Base-by-base conservation (phyloP, 2,797 vertebrate genomes). In the Etheostoma nigrum region DNA sequence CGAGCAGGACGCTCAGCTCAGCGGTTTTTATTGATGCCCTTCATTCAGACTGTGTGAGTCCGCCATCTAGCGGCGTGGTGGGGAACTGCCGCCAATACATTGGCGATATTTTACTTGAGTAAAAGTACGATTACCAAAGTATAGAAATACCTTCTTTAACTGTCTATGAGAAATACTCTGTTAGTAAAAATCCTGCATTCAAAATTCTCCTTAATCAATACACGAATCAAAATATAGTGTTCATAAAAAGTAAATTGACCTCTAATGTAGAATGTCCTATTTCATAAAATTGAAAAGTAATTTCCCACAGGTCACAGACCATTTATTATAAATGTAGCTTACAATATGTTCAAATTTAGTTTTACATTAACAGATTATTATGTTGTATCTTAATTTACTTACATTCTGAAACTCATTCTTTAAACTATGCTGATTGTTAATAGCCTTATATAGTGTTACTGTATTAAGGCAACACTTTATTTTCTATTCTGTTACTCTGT, bases 11-110 rank as follows among this genome's bases (percentile, higher is more conserved):
- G n/a, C n/a, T 60, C 73, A 60, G 76, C 76, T 81, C 76, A 10
- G 67, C 30, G 36, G 57, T 14, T n/a, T 2, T 5, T 1, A 25
- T 4, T 4, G 36, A 51, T 65, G 53, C 71, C 3, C 60, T 60
- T 6, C 30, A 8, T 1, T 6, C 10, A 0, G 0, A 1, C 36
- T 4, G 83, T 12, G 19, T 6, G 40, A 30, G 21, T 0, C 40
- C 65, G 88, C 71, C 90, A 67, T 58, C 91, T 85, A 25, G 84
- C 15, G 91, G 86, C 48, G 13, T 0, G 66, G 51, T 67, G 72
- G 53, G n/a, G 67, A 69, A 85, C 57, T 77, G 61, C 0, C 45
- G 12, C 1, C 0, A 9, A 16, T 6, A 14, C 0, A 40, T 11
- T 1, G 10, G 3, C 36, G 2, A 40, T 10, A 3, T 2, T 48